phyloP scores from a whole-genome alignment of 2,113 vertebrate genomes.

The Gasterosteus nipponicus region DNA sequence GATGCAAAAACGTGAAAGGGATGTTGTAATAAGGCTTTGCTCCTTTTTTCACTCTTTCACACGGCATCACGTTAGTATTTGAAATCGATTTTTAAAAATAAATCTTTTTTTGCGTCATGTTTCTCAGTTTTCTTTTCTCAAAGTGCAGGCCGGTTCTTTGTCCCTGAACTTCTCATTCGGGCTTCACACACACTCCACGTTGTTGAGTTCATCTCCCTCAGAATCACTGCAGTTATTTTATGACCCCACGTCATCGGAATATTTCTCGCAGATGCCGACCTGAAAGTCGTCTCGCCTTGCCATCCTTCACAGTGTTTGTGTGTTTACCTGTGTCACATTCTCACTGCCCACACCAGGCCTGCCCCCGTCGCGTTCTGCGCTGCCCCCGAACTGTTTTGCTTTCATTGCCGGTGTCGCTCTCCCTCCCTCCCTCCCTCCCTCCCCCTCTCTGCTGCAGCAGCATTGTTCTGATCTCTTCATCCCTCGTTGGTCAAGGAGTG shows the following conservation, averaged over 20 bases:
- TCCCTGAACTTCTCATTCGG: background rate
- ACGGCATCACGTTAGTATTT: background rate
- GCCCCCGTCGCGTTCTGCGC: slow-evolving; percentile 56
- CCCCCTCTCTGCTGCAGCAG: slow-evolving; percentile 40
- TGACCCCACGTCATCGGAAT: background rate
- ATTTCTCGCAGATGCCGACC: slow-evolving; percentile 11
- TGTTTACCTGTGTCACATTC: slow-evolving; percentile 61
- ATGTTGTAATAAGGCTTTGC: background rate
- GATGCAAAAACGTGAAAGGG: background rate
- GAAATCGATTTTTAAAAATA: background rate
- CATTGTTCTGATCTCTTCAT: slow-evolving; percentile 65
- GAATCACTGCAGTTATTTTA: background rate
- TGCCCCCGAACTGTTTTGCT: slow-evolving; percentile 48
- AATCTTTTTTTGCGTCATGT: background rate
- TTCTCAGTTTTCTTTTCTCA: background rate
- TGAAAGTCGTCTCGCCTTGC: slow-evolving; percentile 25
- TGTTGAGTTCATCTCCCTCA: background rate
- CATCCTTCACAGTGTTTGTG: slow-evolving; percentile 58
- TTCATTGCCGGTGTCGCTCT: slow-evolving; percentile 51
- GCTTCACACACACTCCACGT: background rate
- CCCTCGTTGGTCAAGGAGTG: slow-evolving; percentile 60
- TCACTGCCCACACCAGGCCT: slow-evolving; percentile 51
- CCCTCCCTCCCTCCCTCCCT: slow-evolving; percentile 41
- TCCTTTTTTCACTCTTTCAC: background rate
- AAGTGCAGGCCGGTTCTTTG: background rate